Evolutionary conservation across 1,140 invertebrate genomes (phyloP).

Genomic region (Heliconius himera): DNA sequence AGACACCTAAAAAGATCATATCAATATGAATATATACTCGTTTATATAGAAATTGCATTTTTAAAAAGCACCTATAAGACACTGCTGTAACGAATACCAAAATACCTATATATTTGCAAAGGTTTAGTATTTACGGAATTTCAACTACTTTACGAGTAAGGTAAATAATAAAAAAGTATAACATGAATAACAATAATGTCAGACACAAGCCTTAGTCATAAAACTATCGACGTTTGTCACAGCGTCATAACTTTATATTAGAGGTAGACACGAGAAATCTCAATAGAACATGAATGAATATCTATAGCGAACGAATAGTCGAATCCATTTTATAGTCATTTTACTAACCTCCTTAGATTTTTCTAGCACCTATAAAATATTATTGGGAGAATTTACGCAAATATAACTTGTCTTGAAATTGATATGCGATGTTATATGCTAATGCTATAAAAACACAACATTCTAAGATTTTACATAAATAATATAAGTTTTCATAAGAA

Average conservation of each 20-base stretch:
- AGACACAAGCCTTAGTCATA: conserved; percentile 47
- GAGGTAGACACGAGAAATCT: conserved; percentile 47
- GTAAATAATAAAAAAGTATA: conserved; percentile 34
- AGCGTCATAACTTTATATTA: conserved; percentile 51
- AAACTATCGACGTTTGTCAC: conserved; percentile 51
- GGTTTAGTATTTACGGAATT: conserved; percentile 13
- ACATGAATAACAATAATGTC: conserved; percentile 52
- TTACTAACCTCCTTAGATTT: neutral
- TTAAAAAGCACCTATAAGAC: neutral
- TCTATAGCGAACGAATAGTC: conserved; percentile 14
- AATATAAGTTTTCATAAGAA: too few species aligned
- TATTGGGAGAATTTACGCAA: neutral
- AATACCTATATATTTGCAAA: neutral
- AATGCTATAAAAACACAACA: neutral
- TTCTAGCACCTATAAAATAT: conserved; percentile 25
- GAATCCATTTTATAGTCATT: conserved; percentile 23
- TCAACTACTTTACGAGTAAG: conserved; percentile 31
- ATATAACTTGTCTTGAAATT: neutral
- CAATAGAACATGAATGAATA: conserved; percentile 40
- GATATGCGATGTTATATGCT: neutral
- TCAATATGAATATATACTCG: too few species aligned
- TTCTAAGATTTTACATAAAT: neutral
- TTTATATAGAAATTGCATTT: neutral
- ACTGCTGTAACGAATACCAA: neutral
- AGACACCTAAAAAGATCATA: neutral